Conservation (phyloP, 1,140 invertebrate species). For the Zeugodacus cucurbitae region DNA sequence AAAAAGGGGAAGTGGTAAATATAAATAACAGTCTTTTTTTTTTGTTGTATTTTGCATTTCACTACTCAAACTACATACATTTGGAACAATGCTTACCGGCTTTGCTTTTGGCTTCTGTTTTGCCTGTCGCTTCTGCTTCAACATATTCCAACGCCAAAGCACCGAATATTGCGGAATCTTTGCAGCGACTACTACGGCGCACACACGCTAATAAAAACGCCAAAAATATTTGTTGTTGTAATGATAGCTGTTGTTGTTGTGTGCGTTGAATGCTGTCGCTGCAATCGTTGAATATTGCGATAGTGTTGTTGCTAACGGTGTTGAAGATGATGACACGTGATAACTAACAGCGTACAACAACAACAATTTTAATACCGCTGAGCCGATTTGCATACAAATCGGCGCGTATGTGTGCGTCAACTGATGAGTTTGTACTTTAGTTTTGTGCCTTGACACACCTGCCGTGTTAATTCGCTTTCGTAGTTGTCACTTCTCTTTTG, state of each 20-base stretch:
- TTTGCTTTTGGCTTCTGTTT: constrained; percentile 66
- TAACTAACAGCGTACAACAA: background rate
- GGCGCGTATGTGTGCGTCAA: background rate
- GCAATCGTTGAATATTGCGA: background rate
- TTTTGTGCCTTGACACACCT: background rate
- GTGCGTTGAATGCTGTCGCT: background rate
- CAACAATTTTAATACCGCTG: background rate
- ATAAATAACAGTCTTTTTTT: background rate
- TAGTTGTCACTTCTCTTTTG: background rate
- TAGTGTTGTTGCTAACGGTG: background rate
- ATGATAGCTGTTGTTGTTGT: background rate
- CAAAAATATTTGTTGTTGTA: background rate
- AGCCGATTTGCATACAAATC: background rate
- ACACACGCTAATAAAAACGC: background rate
- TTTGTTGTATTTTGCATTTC: background rate
- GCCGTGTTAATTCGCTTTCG: background rate
- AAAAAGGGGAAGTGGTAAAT: background rate
- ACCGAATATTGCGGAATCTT: constrained; percentile 45
- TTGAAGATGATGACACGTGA: background rate
- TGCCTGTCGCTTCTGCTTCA: constrained; percentile 64
- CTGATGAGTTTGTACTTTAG: background rate
- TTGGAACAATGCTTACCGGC: constrained; percentile 58
- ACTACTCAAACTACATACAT: background rate
- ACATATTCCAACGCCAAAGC: constrained; percentile 56
- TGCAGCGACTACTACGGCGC: background rate